Conservation (phyloP, 1,140 invertebrate genomes). For the Paracyclopina nana region DNA sequence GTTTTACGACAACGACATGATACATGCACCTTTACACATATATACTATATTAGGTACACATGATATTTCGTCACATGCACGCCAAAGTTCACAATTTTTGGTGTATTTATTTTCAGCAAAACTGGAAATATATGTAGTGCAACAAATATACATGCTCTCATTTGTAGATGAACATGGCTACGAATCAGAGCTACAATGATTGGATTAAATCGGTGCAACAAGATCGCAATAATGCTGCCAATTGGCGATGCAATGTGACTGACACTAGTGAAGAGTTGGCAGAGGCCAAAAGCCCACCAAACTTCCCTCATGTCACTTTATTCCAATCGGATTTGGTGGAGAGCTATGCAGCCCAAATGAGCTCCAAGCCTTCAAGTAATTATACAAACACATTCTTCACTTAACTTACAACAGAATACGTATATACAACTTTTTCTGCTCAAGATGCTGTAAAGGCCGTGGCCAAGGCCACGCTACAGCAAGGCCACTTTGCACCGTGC, state of each 20-base stretch:
- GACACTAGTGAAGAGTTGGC: neutral
- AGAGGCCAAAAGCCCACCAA: neutral
- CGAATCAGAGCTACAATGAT: neutral
- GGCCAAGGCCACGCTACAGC: neutral
- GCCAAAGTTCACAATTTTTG: no score
- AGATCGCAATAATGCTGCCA: neutral
- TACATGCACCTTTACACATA: no score
- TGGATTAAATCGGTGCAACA: neutral
- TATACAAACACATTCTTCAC: no score
- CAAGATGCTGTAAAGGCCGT: neutral
- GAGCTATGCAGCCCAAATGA: neutral
- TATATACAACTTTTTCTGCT: no score
- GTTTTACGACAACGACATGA: no score
- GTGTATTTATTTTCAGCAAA: no score
- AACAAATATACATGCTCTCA: no score
- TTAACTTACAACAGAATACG: no score
- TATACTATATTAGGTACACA: no score
- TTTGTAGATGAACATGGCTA: no score
- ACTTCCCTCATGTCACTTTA: neutral
- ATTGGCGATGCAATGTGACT: neutral
- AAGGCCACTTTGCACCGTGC: neutral
- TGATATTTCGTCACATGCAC: no score
- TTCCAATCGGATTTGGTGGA: slow-evolving; percentile 1
- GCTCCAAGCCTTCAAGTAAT: neutral
- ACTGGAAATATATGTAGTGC: no score